Conservation (phyloP, 1,140 invertebrate species). For the Cyclargus thomasi region DNA sequence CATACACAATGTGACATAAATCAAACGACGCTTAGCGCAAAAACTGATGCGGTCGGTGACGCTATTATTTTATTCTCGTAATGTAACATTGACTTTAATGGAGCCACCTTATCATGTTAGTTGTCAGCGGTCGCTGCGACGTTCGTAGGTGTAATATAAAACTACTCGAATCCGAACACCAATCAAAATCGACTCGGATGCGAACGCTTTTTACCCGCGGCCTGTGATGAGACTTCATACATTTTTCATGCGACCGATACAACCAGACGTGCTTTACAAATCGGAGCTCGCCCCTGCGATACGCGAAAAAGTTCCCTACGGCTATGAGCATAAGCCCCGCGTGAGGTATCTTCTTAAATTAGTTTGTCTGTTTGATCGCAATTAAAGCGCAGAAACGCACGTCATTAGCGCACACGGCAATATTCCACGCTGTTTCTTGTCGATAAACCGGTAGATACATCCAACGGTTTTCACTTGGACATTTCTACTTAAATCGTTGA, state of each 20-base stretch:
- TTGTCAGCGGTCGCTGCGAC: conserved; percentile 20
- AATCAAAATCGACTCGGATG: conserved; percentile 58
- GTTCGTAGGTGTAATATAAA: conserved; percentile 49
- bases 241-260: conserved; percentile 59
- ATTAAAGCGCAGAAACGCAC: conserved; percentile 69
- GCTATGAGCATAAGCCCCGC: conserved; percentile 15
- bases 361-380: conserved; percentile 61
- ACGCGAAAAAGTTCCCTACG: conserved; percentile 31
- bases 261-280: conserved; percentile 42
- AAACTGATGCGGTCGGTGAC: conserved; percentile 12
- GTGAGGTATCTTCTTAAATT: conserved; percentile 27
- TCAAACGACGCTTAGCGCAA: conserved; percentile 7
- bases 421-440: conserved; percentile 69
- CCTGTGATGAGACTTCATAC: conserved; percentile 57
- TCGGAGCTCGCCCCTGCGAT: conserved; percentile 17
- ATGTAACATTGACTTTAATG: conserved; percentile 22
- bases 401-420: conserved; percentile 66
- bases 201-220: conserved; percentile 46
- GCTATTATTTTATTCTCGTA: conserved; percentile 21
- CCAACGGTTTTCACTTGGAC: conserved; percentile 26
- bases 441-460: conserved; percentile 43
- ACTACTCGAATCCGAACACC: conserved; percentile 48
- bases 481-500: conserved; percentile 13
- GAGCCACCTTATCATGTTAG: conserved; percentile 22
- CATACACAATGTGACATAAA: conserved; percentile 13